These are phyloP conservation scores for Heteromyza rotundicornis DNA, from an alignment of 2,888 invertebrate species.

Conservation along the genomic window DNA sequence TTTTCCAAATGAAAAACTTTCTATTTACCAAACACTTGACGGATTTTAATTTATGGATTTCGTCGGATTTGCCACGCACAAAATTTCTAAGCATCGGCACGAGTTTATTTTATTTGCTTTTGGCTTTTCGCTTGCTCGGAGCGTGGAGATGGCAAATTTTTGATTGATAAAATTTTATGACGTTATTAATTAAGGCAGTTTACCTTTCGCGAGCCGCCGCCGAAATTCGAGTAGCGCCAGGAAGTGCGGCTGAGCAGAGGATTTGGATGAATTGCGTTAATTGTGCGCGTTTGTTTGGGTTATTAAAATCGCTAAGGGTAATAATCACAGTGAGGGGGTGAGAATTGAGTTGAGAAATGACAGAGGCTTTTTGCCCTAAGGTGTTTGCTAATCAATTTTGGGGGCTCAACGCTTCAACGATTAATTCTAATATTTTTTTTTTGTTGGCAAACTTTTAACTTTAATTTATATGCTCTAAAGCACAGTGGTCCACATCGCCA, in stretches of 20 bases:
- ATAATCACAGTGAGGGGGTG: not conserved
- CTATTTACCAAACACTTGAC: conserved; percentile 5
- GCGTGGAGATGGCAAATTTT: not conserved
- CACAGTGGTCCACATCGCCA: too few species aligned
- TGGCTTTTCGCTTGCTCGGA: not conserved
- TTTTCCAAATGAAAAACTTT: too few species aligned
- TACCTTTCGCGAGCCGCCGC: not conserved
- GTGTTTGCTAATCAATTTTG: not conserved
- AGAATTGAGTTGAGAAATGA: too few species aligned
- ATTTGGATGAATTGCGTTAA: not conserved
- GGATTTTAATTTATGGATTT: conserved; percentile 7
- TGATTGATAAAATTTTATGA: not conserved
- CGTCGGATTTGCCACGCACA: not conserved
- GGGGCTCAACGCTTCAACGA: not conserved
- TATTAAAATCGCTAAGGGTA: not conserved
- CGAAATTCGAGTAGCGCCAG: not conserved
- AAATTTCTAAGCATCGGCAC: not conserved
- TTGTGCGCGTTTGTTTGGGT: not conserved
- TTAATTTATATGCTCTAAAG: too few species aligned
- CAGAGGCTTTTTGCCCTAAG: not conserved
- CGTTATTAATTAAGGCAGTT: not conserved
- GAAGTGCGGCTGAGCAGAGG: not conserved
- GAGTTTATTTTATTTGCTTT: not conserved
- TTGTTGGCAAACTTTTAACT: too few species aligned
- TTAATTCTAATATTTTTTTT: too few species aligned